phyloP scores from a whole-genome alignment of 2,113 vertebrate genomes.

The Tachysurus fulvidraco region DNA sequence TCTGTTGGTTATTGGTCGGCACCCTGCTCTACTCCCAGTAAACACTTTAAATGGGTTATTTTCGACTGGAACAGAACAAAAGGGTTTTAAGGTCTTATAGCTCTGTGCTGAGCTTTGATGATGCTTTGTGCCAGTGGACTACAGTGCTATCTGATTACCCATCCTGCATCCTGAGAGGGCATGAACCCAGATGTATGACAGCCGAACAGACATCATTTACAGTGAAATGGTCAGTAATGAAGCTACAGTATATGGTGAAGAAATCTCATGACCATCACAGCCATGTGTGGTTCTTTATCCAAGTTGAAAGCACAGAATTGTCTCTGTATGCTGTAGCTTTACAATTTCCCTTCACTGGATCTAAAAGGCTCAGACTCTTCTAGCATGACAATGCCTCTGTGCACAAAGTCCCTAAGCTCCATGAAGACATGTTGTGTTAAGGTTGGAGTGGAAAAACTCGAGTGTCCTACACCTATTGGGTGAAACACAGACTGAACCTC shows the following conservation, averaged over 20 bases:
- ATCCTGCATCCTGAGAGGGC: not conserved
- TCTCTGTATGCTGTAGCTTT: not conserved
- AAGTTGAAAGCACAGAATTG: not conserved
- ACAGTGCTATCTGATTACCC: not conserved
- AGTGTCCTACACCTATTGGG: not conserved
- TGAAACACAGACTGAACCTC: not conserved
- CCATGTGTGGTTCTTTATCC: not conserved
- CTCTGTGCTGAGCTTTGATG: not conserved
- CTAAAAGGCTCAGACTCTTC: not conserved
- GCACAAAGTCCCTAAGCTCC: not conserved
- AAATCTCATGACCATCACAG: not conserved
- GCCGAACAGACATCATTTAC: not conserved
- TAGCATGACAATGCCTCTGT: not conserved
- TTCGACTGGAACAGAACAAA: constrained; percentile 1
- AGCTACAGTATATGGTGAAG: not conserved
- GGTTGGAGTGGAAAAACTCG: not conserved
- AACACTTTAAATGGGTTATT: not conserved
- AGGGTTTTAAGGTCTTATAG: not conserved
- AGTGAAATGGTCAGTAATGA: not conserved
- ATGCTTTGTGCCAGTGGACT: not conserved
- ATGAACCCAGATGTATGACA: not conserved
- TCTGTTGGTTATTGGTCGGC: not conserved
- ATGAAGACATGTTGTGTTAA: not conserved
- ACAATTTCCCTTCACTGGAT: not conserved
- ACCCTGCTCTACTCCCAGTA: not conserved